Base-by-base conservation (phyloP, 2,888 invertebrate species). In the Pristionchus entomophagus region DNA sequence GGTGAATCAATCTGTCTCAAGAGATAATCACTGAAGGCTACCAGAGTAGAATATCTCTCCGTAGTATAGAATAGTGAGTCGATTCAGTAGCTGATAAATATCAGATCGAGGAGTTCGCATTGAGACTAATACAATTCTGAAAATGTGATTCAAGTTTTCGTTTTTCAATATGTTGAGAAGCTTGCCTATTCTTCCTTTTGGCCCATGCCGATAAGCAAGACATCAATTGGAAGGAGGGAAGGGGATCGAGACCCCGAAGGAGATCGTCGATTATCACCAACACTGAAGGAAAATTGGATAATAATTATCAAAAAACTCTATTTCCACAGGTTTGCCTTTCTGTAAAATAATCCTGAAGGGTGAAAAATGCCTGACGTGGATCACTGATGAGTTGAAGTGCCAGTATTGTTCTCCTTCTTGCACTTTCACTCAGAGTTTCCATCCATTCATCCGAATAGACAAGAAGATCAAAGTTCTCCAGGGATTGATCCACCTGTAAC, bases 81-180 rank as follows among this genome's bases (percentile, higher is more conserved):
- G 95, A 94, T 98, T 97, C 91, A 99, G 95, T 94, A 98, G 97
- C 10, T 98, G 98, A 93, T 98, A 97, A 0, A 99, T 97, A 94
- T 99, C 98, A 83, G 97, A 96, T 92, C 98, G 95, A 0, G 98
- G 97, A 91, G 97, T 97, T 93, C 97, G 97, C 96, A 97, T 96
- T 0, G 97, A 97, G 6, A 98, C 94, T 85, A 98, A 95, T 53
- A 97, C 97, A 53, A 97, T 97, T 65, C 97, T 85, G 38, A 29
- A 83, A 59, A 22, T 6, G 22, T 6, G 59, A 59, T 59, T 22
- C 59, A 8, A 59, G 5, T 22, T 14, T 26, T 45, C 14, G 6
- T 45, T 45, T 45, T 45, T 45, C 6, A 10, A 45, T 45, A 45
- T 6, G 45, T 14, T 10, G 14, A 45, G 45, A 45, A 45, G 45